These are phyloP conservation scores for Porites evermanni DNA, from an alignment of 92 coral and sea anemone species.

Conservation along the genomic window DNA sequence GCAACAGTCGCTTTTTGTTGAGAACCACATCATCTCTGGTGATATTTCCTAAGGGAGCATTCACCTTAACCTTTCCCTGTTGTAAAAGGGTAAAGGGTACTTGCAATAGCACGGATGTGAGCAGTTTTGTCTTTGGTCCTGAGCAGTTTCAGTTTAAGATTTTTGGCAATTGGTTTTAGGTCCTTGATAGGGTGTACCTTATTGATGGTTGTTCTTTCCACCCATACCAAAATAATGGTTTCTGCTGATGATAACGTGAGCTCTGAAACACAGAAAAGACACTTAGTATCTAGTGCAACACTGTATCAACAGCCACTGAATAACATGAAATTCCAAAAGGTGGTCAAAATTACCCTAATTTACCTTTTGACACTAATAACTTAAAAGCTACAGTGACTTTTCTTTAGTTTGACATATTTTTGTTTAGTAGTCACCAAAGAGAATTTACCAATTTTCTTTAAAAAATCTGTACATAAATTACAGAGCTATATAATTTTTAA, in stretches of 20 bases:
- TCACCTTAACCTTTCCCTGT: slow-evolving; percentile 6
- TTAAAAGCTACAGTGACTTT: too few relatives aligned
- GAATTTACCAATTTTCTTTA: too few relatives aligned
- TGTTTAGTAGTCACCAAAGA: too few relatives aligned
- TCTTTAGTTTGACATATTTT: too few relatives aligned
- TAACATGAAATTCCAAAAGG: not conserved
- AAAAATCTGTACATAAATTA: too few relatives aligned
- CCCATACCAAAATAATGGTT: slow-evolving; percentile 20
- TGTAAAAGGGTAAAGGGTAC: slow-evolving; percentile 33
- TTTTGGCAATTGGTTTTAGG: slow-evolving; percentile 50
- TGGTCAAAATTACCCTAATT: not conserved
- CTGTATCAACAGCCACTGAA: not conserved
- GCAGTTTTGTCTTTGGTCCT: slow-evolving; percentile 37
- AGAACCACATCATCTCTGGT: slow-evolving; percentile 21
- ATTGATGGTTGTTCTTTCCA: slow-evolving; percentile 21
- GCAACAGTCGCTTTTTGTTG: not conserved
- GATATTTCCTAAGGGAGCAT: slow-evolving; percentile 20
- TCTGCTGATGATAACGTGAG: slow-evolving; percentile 56
- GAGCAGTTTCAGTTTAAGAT: slow-evolving; percentile 18
- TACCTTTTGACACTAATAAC: too few relatives aligned
- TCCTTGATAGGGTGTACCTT: slow-evolving; percentile 37
- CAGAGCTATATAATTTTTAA: too few relatives aligned
- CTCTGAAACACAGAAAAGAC: slow-evolving; percentile 27
- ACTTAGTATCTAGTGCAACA: not conserved
- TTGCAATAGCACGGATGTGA: slow-evolving; percentile 25